A percentile compares a stretch with the other conserved stretches of the same genome.
phyloP scores from a whole-genome alignment of 2,888 invertebrate species.

The Gastrophysa polygoni region DNA sequence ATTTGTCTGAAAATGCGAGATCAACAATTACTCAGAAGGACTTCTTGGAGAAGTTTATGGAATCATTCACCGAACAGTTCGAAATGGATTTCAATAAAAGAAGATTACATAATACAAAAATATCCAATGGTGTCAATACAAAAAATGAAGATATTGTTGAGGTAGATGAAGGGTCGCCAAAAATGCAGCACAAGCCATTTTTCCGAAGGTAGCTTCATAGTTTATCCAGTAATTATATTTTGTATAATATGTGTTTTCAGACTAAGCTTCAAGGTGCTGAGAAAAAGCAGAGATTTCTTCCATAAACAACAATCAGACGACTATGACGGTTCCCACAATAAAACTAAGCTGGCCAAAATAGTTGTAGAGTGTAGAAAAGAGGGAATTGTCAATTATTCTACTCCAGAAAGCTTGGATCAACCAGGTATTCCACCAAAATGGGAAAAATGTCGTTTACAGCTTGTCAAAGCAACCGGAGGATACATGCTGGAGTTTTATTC shows the following conservation, averaged over 20 bases:
- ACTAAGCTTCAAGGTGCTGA: conserved; percentile 86
- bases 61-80: conserved; percentile 84
- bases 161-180: conserved; percentile 77
- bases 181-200: conserved; percentile 82
- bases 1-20: conserved; percentile 69
- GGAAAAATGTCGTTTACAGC: conserved; percentile 89
- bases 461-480: conserved; percentile 92
- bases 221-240: background rate
- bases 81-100: conserved; percentile 75
- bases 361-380: conserved; percentile 94
- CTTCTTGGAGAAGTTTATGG: conserved; percentile 81
- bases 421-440: conserved; percentile 86
- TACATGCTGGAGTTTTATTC: conserved; percentile 96
- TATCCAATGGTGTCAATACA: conserved; percentile 51
- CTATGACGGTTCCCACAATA: conserved; percentile 68
- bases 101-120: conserved; percentile 59
- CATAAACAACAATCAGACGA: conserved; percentile 92
- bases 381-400: conserved; percentile 90
- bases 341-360: conserved; percentile 88
- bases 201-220: conserved; percentile 65
- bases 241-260: conserved; percentile 36
- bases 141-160: conserved; percentile 68
- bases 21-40: conserved; percentile 76
- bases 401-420: conserved; percentile 88
- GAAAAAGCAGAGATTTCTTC: conserved; percentile 82